A percentile compares a stretch with the other conserved stretches of the same genome.
These are phyloP conservation scores for Bilobella aurantiaca DNA, from an alignment of 1,140 invertebrate species.

Conservation along the genomic window DNA sequence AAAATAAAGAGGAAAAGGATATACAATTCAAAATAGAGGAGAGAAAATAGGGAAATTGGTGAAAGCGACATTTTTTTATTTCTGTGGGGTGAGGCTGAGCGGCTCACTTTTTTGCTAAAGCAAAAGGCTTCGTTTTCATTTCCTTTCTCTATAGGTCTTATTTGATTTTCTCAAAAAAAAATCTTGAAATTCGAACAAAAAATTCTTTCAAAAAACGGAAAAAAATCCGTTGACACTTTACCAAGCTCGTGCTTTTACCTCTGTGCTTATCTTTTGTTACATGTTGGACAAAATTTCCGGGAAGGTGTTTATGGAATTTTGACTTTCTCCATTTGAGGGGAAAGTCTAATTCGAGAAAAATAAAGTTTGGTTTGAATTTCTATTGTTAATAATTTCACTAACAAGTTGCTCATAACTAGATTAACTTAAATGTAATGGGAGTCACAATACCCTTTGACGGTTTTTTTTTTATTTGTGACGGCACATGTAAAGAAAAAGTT, in stretches of 20 bases:
- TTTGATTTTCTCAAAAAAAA: not conserved
- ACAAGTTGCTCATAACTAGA: not conserved
- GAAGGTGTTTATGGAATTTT: too few relatives aligned
- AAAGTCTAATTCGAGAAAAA: not conserved
- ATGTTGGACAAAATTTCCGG: too few relatives aligned
- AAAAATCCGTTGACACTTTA: not conserved
- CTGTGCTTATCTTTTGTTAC: not conserved
- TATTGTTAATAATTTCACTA: not conserved
- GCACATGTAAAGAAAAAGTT: too few relatives aligned
- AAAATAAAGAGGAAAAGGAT: not conserved
- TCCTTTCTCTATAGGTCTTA: not conserved
- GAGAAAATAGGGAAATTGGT: not conserved
- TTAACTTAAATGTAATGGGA: too few relatives aligned
- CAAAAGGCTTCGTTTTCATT: conserved; percentile 3
- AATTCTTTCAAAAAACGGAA: not conserved
- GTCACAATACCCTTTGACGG: too few relatives aligned
- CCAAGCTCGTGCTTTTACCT: not conserved
- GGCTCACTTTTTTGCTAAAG: not conserved
- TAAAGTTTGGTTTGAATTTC: not conserved
- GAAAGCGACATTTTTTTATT: not conserved
- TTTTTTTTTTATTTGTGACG: too few relatives aligned
- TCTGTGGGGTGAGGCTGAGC: not conserved
- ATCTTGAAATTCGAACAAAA: not conserved
- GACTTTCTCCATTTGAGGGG: not conserved
- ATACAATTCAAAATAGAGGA: not conserved